Evolutionary conservation across 2,888 invertebrate genomes (phyloP).

Genomic region (Agrochola lota): DNA sequence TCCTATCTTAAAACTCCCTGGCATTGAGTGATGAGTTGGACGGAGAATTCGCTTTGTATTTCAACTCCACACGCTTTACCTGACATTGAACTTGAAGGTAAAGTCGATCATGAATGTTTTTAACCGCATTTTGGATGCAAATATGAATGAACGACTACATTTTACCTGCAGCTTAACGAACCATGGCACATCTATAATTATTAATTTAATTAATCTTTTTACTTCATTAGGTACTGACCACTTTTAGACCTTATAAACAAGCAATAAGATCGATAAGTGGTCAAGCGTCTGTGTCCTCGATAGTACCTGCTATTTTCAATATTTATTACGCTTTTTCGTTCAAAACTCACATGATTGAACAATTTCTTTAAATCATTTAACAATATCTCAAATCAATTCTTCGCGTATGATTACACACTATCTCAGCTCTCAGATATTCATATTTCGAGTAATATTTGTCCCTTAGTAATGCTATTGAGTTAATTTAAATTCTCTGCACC

Average conservation of each 20-base stretch:
- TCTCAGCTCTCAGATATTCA: slow-evolving; percentile 65
- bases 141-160: background rate
- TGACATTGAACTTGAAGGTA: slow-evolving; percentile 44
- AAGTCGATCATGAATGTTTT: slow-evolving; percentile 10
- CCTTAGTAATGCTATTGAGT: slow-evolving; percentile 77
- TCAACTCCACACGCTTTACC: slow-evolving; percentile 15
- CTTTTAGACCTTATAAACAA: too few species aligned
- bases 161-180: slow-evolving; percentile 3
- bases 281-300: too few species aligned
- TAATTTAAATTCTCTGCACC: slow-evolving; percentile 83
- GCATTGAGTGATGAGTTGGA: slow-evolving; percentile 60
- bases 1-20: slow-evolving; percentile 41
- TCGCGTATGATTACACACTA: slow-evolving; percentile 70
- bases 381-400: slow-evolving; percentile 30
- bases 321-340: background rate
- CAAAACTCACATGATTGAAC: background rate
- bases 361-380: slow-evolving; percentile 31
- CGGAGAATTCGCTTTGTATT: slow-evolving; percentile 50
- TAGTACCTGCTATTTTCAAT: background rate
- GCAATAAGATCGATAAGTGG: too few species aligned
- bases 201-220: background rate
- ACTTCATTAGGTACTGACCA: too few species aligned
- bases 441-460: slow-evolving; percentile 71
- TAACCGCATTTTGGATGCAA: slow-evolving; percentile 14
- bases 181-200: slow-evolving; percentile 14